Conservation (phyloP, 2,888 invertebrate genomes). For the Parnassius glacialis region DNA sequence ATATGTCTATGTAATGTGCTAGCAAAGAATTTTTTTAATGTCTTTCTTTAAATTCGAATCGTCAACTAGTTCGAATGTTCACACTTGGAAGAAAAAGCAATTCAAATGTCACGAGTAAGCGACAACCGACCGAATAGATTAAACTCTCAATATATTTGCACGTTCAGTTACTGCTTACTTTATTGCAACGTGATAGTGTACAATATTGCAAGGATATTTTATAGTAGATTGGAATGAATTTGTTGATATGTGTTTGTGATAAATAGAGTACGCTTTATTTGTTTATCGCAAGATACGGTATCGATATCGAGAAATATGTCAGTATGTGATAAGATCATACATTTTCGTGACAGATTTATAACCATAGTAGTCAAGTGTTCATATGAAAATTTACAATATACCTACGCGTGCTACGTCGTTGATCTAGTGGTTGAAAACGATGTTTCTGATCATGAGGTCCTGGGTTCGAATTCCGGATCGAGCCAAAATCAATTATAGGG, state of each 20-base stretch:
- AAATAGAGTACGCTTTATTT: constrained; percentile 27
- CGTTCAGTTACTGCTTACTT: background rate
- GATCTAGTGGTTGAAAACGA: no score
- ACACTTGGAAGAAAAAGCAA: constrained; percentile 16
- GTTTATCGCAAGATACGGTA: constrained; percentile 31
- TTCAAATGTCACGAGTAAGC: constrained; percentile 20
- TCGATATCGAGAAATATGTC: constrained; percentile 35
- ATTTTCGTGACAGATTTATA: background rate
- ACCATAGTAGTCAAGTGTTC: background rate
- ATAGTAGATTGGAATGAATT: background rate
- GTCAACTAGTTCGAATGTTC: constrained; percentile 4
- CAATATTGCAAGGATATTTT: background rate
- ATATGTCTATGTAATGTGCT: no score
- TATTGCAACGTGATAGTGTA: background rate
- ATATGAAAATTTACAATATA: background rate
- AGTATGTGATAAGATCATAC: constrained; percentile 28
- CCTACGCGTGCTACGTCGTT: no score
- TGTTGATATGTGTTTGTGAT: constrained; percentile 11
- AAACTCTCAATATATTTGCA: background rate
- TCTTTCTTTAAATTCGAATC: constrained; percentile 4
- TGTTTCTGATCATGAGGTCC: no score
- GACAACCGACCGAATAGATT: constrained; percentile 14
- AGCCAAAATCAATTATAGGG: no score
- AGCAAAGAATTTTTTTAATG: background rate
- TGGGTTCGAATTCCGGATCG: no score